These are phyloP conservation scores for Cassiopea andromeda DNA, from an alignment of 30 jellyfish, hydroid and myxozoan genomes.

Conservation along the genomic window DNA sequence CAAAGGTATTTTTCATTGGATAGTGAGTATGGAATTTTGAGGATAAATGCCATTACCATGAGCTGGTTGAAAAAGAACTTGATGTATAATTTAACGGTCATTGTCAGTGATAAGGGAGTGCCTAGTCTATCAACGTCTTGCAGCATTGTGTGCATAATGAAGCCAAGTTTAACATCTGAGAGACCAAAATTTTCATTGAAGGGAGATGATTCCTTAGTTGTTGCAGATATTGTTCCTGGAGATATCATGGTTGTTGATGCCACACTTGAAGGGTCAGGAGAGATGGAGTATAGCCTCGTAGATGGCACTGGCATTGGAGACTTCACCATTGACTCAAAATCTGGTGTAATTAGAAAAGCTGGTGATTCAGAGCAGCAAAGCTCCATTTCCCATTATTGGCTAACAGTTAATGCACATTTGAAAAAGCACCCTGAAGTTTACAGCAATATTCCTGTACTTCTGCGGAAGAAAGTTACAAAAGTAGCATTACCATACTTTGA, in stretches of 20 bases:
- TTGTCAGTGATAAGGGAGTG: constrained; percentile 61
- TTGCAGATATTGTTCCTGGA: constrained; percentile 6
- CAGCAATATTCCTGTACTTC: constrained; percentile 77
- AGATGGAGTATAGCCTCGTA: constrained; percentile 71
- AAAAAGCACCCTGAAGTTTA: constrained; percentile 67
- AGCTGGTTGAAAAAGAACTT: constrained; percentile 18
- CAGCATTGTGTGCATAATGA: constrained; percentile 28
- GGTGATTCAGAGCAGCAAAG: background rate
- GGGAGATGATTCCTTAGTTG: constrained; percentile 32
- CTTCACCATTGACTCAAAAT: constrained; percentile 61
- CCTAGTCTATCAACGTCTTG: constrained; percentile 66
- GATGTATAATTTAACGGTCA: constrained; percentile 41
- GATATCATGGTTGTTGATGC: constrained; percentile 19
- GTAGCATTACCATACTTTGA: constrained; percentile 62
- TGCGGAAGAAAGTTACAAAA: constrained; percentile 8
- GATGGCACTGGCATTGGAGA: constrained; percentile 95
- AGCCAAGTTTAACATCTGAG: constrained; percentile 39
- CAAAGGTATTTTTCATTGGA: constrained; percentile 54
- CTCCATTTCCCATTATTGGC: constrained; percentile 70
- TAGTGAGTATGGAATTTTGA: constrained; percentile 59
- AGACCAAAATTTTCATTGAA: constrained; percentile 57
- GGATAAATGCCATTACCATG: constrained; percentile 43
- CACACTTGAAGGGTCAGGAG: constrained; percentile 58
- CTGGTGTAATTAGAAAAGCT: constrained; percentile 42
- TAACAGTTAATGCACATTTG: constrained; percentile 92